Conservation (phyloP, 2,113 vertebrate species). For the Trogon surrucura region DNA sequence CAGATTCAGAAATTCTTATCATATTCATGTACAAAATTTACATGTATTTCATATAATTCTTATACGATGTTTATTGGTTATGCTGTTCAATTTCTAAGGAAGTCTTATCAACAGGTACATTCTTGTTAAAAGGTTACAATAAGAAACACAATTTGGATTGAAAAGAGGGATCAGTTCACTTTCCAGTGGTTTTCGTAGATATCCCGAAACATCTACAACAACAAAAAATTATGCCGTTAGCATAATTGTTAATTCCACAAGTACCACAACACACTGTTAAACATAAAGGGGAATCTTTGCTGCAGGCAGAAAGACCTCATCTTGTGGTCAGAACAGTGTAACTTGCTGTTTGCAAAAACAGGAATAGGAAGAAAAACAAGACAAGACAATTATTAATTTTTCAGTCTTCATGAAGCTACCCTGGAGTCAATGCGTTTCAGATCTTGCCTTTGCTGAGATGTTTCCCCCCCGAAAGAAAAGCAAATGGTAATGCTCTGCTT, state of each 20-base stretch:
- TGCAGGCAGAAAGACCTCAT: not conserved
- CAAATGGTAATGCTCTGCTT: not conserved
- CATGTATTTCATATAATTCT: not conserved
- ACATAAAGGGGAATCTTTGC: not conserved
- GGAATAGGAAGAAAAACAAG: not conserved
- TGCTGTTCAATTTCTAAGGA: not conserved
- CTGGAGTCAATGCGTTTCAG: not conserved
- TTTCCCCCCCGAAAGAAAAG: not conserved
- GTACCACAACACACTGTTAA: not conserved
- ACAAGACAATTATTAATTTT: not conserved
- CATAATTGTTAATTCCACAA: slow-evolving; percentile 9
- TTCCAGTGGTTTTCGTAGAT: not conserved
- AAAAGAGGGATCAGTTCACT: slow-evolving; percentile 43
- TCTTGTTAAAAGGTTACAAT: not conserved
- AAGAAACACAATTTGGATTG: slow-evolving; percentile 10
- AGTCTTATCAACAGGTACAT: not conserved
- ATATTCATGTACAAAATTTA: not conserved
- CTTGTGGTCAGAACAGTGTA: not conserved
- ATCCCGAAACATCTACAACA: not conserved
- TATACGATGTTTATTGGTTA: not conserved
- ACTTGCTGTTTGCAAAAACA: not conserved
- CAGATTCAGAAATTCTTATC: not conserved
- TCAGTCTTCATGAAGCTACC: not conserved
- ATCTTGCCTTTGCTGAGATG: not conserved
- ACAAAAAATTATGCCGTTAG: not conserved